Base-by-base conservation (phyloP, 2,113 vertebrate genomes). In the Spea bombifrons region DNA sequence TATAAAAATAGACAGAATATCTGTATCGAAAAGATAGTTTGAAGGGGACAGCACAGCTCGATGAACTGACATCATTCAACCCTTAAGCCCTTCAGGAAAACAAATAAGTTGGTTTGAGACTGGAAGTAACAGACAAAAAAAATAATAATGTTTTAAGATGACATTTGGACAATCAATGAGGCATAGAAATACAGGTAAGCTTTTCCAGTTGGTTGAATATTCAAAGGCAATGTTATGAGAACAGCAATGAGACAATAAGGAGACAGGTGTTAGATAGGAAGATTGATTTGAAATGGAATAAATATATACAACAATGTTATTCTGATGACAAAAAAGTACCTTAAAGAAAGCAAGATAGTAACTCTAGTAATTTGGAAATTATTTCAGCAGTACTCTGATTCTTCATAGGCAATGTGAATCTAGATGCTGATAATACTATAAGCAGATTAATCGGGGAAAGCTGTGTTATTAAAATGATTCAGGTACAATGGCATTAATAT, bases 131-230 rank as follows among this genome's bases (percentile, higher is more conserved):
- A 80, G 71, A 80, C 78, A 77, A 77, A 77, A 79, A 70, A 70
- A 70, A 79, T 73, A 67, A 79, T 66, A 73, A 80, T 80, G 71
- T 80, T 66, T 80, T 72, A 73, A 74, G 71, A 74, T 80, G 78
- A 80, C 78, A 80, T 80, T 80, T 80, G 78, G 78, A 80, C 78
- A 80, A 65, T 73, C 78, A 80, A 80, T 80, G 78, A 80, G 78
- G 71, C 78, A 68, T 73, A 53, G 53, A 80, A 74, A 73, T 74
- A 80, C 78, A 80, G 78, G 78, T 80, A 80, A 80, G 78, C 78
- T 80, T 72, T 80, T 80, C 64, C 78, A 80, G 78, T 73, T 80
- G 78, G 78, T 68, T 80, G 78, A 53, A 72, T 80, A 74, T 80
- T 80, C 78, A 80, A 80, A 80, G 78, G 71, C 78, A 80, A 80